Evolutionary conservation across 2,113 vertebrate species (phyloP).

Genomic region (Ptilorrhoa leucosticta): DNA sequence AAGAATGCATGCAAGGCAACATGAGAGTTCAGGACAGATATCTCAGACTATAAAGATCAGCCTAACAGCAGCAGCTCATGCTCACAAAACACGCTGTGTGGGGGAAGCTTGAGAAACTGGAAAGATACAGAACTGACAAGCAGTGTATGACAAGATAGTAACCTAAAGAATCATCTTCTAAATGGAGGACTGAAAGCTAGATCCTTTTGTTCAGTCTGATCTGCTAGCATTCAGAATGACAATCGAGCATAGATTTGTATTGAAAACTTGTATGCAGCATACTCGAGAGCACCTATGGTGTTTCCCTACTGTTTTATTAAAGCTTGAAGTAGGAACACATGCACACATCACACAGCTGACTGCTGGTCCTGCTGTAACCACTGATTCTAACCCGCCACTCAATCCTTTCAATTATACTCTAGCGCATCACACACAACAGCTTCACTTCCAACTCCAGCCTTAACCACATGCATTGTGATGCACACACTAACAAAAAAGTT

Average conservation of each 20-base stretch:
- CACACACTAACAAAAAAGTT: not conserved
- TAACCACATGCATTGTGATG: not conserved
- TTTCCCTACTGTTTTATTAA: not conserved
- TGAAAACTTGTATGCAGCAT: not conserved
- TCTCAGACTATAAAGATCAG: not conserved
- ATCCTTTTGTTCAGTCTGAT: not conserved
- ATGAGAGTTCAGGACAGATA: not conserved
- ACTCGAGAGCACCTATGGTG: not conserved
- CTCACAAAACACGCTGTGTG: not conserved
- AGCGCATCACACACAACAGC: rapidly evolving
- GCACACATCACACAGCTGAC: not conserved
- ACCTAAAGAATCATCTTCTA: not conserved
- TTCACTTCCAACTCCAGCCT: not conserved
- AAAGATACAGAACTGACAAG: not conserved
- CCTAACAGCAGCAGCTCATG: not conserved
- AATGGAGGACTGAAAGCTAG: not conserved
- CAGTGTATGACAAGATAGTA: rapidly evolving
- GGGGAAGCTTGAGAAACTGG: not conserved
- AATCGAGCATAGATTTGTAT: not conserved
- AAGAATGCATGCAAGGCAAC: not conserved
- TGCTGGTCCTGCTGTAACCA: not conserved
- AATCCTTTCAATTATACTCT: not conserved
- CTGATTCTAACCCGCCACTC: not conserved
- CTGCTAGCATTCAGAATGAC: not conserved
- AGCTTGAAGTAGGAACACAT: not conserved